A percentile compares a stretch with the other conserved stretches of the same genome.
These are phyloP conservation scores for Cerceris rybyensis DNA, from an alignment of 2,888 invertebrate genomes.

Conservation along the genomic window DNA sequence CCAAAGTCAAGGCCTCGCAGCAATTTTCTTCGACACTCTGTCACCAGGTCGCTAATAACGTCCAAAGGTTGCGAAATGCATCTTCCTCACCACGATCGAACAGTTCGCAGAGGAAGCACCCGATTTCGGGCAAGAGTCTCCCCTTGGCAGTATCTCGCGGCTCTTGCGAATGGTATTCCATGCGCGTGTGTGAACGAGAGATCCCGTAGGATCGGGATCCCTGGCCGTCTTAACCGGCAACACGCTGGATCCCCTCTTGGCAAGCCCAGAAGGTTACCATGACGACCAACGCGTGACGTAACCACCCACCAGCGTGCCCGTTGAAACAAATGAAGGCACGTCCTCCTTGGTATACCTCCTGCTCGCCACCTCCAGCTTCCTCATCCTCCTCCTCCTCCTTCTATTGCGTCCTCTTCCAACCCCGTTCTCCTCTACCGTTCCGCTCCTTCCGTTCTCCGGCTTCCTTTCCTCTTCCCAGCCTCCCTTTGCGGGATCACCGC, in stretches of 20 bases:
- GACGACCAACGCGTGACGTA: constrained; percentile 81
- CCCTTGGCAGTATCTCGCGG: neutral
- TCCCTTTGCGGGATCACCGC: constrained; percentile 65
- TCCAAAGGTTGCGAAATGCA: too few relatives aligned
- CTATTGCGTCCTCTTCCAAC: constrained; percentile 27
- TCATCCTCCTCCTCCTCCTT: constrained; percentile 55
- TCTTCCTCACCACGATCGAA: too few relatives aligned
- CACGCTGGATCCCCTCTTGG: constrained; percentile 79
- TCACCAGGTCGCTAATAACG: too few relatives aligned
- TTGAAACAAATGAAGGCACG: constrained; percentile 82
- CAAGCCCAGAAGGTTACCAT: constrained; percentile 80
- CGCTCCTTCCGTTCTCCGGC: constrained; percentile 16
- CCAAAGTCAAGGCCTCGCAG: too few relatives aligned
- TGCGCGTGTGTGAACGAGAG: constrained; percentile 67
- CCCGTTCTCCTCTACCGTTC: constrained; percentile 18
- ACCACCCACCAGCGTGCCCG: constrained; percentile 80
- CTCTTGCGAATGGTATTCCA: constrained; percentile 60
- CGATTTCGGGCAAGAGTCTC: too few relatives aligned
- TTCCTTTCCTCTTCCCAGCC: constrained; percentile 38
- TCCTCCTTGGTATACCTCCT: constrained; percentile 68
- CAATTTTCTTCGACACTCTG: too few relatives aligned
- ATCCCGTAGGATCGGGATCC: constrained; percentile 66
- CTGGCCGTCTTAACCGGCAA: constrained; percentile 78
- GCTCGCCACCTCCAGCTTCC: constrained; percentile 57
- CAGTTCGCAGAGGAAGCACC: too few relatives aligned